Evolutionary conservation across 1,140 invertebrate species (phyloP), one percentile per base, ranked within the genome.

Genomic region (Leptonema lineaticorne): DNA sequence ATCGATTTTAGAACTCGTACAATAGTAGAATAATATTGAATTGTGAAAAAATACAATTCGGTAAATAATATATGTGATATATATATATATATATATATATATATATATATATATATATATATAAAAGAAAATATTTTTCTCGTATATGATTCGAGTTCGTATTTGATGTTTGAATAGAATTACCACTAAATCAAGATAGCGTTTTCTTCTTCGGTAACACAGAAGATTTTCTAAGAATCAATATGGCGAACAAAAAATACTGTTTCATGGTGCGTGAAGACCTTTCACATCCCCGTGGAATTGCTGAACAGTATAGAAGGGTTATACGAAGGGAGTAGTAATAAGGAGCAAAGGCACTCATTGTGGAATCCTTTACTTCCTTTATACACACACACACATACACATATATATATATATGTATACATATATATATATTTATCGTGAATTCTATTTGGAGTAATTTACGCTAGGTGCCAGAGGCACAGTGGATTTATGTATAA

Each of bases 371-470:
- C 63, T 66, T 66, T 66, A 27, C 63, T 66, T 56, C 20, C 37
- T 56, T 48, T 22, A 24, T n/a, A 56, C n/a, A 66, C 46, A 24
- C 18, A n/a, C n/a, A n/a, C n/a, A n/a, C n/a, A n/a, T n/a, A n/a
- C n/a, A n/a, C n/a, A n/a, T n/a, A n/a, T n/a, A n/a, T n/a, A n/a
- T n/a, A n/a, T n/a, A n/a, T n/a, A n/a, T n/a, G n/a, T n/a, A n/a
- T n/a, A n/a, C n/a, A n/a, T n/a, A n/a, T n/a, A n/a, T n/a, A n/a
- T n/a, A n/a, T n/a, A n/a, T n/a, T n/a, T n/a, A n/a, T n/a, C n/a
- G 53, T 48, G 46, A 66, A 66, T 66, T 66, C 63, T 66, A 66
- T 66, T 48, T 66, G 63, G 48, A 56, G 30, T 66, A 66, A 66
- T 66, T 66, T 56, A 66, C 63, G 26, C 63, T 16, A 28, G 28